Conservation (phyloP, 2,797 vertebrate genomes). For the Chelonia mydas region DNA sequence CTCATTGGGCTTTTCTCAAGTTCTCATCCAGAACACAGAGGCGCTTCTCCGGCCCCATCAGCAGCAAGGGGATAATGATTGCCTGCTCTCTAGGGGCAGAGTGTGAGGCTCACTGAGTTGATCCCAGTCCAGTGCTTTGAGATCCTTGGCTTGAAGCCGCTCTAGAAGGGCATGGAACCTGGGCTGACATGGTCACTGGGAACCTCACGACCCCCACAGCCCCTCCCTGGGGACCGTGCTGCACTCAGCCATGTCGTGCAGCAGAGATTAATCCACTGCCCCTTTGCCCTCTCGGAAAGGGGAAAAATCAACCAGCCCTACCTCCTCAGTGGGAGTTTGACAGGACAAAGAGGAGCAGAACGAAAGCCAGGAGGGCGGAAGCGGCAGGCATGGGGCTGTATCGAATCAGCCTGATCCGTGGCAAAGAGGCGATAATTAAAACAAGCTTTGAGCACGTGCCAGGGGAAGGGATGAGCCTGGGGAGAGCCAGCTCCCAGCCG, state of each 20-base stretch:
- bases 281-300: neutral
- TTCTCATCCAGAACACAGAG: neutral
- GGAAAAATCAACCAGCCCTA: neutral
- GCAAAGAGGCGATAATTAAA: conserved; percentile 49
- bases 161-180: neutral
- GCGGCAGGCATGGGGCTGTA: neutral
- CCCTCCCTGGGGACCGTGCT: neutral
- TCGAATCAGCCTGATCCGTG: neutral
- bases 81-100: neutral
- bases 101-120: neutral
- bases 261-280: neutral
- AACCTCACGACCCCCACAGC: accelerated
- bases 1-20: neutral
- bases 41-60: neutral
- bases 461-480: neutral
- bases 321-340: neutral
- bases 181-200: accelerated
- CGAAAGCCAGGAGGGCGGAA: conserved; percentile 5
- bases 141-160: neutral
- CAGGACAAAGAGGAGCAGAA: conserved; percentile 35
- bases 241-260: neutral
- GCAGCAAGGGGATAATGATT: neutral
- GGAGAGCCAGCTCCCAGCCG: neutral
- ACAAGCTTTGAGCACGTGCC: neutral
- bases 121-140: neutral